Base-by-base conservation (phyloP, 2,888 invertebrate species). In the Drosophila yooni region DNA sequence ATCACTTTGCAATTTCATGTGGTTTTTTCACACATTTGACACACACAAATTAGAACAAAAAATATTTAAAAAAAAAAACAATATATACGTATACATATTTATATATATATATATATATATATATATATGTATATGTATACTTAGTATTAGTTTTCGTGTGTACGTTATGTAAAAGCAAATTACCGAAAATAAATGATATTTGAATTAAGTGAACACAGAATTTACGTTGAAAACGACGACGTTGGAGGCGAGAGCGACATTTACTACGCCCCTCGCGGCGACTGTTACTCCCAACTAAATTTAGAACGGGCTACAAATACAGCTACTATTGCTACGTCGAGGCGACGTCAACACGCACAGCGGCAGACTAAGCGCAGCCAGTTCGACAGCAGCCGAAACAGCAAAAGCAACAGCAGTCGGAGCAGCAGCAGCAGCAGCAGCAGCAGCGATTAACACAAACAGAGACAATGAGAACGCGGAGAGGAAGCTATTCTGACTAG, bases 111-210 rank as follows among this genome's bases (percentile, higher is more conserved):
- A 7, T 15, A 21, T 21, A 13, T 46, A 6, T 21, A 43, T 21
- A 46, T 21, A 7, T 15, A 21, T 21, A 13, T 46, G 3, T 21
- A 43, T 2, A 11, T 40, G 15, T 29, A 15, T 57, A 62, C 65
- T 68, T n/a, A 59, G 62, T 59, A 73, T 73, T 67, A 61, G 70
- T 81, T 81, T 65, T 67, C 70, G 70, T 71, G 57, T 67, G 62
- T 73, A 69, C 74, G 76, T 89, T 89, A 89, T 89, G 88, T 89
- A 89, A 79, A 70, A 48, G 54, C 68, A 70, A 77, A 79, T 88
- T 76, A 88, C 76, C 86, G 66, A 88, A 85, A 79, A 75, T 70
- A 68, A 71, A 79, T 75, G 66, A 58, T 72, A 76, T 66, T 75
- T 73, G 70, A 83, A 81, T 81, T 70, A 80, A 75, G 62, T 70